Percentiles rank a stretch among this genome's conserved stretches.
Conservation (phyloP, 2,888 invertebrate species). For the Pyrgus malvae region DNA sequence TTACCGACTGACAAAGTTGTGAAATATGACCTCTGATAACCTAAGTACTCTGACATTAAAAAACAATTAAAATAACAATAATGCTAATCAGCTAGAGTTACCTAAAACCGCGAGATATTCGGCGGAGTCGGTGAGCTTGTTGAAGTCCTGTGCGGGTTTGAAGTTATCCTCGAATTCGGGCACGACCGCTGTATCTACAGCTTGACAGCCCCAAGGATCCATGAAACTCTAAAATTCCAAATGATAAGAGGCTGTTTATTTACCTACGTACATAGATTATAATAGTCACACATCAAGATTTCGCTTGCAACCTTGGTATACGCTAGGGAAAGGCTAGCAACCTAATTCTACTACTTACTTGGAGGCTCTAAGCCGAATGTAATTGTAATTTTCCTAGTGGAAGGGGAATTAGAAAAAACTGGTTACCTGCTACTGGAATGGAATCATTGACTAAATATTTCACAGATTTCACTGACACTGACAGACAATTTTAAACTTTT, state of each 20-base stretch:
- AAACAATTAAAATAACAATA: constrained; percentile 11
- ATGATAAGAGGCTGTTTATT: constrained; percentile 17
- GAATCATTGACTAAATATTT: background rate
- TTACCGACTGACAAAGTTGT: constrained; percentile 12
- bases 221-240: constrained; percentile 59
- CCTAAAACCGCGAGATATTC: constrained; percentile 86
- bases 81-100: constrained; percentile 47
- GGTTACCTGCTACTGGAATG: background rate
- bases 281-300: background rate
- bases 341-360: constrained; percentile 31
- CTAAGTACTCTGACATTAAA: constrained; percentile 16
- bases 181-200: constrained; percentile 46
- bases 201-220: constrained; percentile 76
- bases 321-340: constrained; percentile 11
- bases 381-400: constrained; percentile 21
- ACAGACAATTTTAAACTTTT: too few species aligned
- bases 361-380: constrained; percentile 38
- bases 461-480: constrained; percentile 3
- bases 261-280: constrained; percentile 7
- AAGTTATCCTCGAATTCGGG: constrained; percentile 83
- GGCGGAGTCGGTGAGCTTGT: constrained; percentile 83
- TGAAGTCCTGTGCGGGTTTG: constrained; percentile 54
- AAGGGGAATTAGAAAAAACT: constrained; percentile 22
- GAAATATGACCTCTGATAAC: constrained; percentile 32
- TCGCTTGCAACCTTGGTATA: background rate